Base-by-base conservation (phyloP, 2,888 invertebrate genomes). In the Drosophila meridiana region DNA sequence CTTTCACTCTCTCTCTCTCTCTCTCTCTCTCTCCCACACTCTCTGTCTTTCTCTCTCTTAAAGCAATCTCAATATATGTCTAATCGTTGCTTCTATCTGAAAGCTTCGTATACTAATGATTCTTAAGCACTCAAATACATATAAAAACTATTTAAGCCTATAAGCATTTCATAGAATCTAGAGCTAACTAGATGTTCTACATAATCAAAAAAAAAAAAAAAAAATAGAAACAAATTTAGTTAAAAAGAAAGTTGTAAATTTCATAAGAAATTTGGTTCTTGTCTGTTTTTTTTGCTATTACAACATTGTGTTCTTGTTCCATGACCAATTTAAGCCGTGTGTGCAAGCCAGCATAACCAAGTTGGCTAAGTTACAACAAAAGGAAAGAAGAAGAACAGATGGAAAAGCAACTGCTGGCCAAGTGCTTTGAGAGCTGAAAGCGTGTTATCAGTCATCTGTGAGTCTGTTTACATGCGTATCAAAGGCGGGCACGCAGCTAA, bases 371-470 rank as follows among this genome's bases (percentile, higher is more conserved):
- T 63, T 78, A 20, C 45, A 66, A 20, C 47, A 36, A 55, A 42
- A n/a, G 20, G 36, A 34, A 38, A 63, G 34, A 66, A 26, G 60
- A 40, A 61, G 34, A 9, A 13, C 32, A n/a, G 30, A 34, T 52
- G 20, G 32, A 52, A 47, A 30, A 47, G 43, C 26, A 40, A 69
- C 40, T 56, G 45, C 67, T 69, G 69, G 62, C 55, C 61, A 68
- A 84, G 75, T 75, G 85, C 78, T 87, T 76, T 77, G 63, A 76
- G 75, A 72, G 71, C 86, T 85, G 67, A 90, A 73, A 87, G 85
- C 86, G 73, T 87, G 86, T 88, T 89, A 90, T 82, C 82, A 77
- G 69, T 73, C 85, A 87, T 84, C 88, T 69, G 60, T 52, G 58
- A 75, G 52, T 69, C 57, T 80, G 87, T 81, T 85, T 76, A 69